Evolutionary conservation across 2,113 vertebrate species (phyloP), one percentile per base, ranked within the genome.

Genomic region (Fregetta grallaria): DNA sequence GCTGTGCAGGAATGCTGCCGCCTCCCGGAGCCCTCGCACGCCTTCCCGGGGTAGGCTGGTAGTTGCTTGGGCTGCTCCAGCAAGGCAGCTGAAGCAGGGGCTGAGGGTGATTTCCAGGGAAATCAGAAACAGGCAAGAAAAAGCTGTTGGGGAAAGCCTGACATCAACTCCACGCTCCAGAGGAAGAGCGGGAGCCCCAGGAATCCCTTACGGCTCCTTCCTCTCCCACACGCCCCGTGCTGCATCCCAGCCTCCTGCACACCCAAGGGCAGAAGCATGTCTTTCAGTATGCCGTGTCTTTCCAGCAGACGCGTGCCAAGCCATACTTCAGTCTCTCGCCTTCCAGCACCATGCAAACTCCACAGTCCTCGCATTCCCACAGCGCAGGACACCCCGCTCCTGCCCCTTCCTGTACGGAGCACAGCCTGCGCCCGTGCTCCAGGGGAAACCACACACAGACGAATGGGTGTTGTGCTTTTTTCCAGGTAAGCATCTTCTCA

Each of bases 281-380:
- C 97, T 98, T 97, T 97, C 98, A 97, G 71, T 95, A 90, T 61
- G 63, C n/a, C 2, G 0, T 47, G 81, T 71, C 55, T 40, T 94
- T 96, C 93, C 96, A 88, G 86, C 62, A 26, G 0, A 45, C 53
- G 73, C 23, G 25, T 97, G 96, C 97, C 97, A 97, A 98, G 88
- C 82, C 75, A 47, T 94, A 84, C 83, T 96, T 94, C 95, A 98
- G 97, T 87, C 94, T 97, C 97, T 97, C 44, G 36, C 95, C 96
- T 97, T 97, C 97, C 97, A 96, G 86, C 91, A 91, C 92, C 92
- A 38, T 86, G 96, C 96, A 97, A 96, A 97, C 89, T 81, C 95
- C 94, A 93, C 85, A 74, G 97, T 97, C 94, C 97, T 94, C 9
- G 0, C 97, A 97, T 98, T 98, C 97, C 97, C 27, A 2, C 13